Conservation (phyloP, 2,113 vertebrate genomes). For the Irena cyanogastra region DNA sequence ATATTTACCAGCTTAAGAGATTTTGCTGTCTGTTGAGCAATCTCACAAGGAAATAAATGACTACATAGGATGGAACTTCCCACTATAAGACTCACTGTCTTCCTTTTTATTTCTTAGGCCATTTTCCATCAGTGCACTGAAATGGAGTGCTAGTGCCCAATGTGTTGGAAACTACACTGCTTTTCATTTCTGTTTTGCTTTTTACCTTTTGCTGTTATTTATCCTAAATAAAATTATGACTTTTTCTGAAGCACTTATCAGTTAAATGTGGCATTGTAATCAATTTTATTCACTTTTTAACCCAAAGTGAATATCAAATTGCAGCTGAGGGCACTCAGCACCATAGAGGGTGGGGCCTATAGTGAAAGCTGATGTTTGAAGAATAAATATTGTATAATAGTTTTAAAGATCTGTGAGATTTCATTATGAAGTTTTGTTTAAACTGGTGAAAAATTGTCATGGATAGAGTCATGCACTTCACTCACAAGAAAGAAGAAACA, state of each 20-base stretch:
- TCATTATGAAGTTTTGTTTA: neutral
- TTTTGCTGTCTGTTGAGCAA: conserved; percentile 5
- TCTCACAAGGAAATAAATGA: conserved; percentile 23
- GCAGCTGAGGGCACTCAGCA: neutral
- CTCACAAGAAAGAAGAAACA: neutral
- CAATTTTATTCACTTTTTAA: neutral
- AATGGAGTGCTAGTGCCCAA: neutral
- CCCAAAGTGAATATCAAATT: neutral
- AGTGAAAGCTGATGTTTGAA: neutral
- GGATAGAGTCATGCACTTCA: neutral
- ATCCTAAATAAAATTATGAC: neutral
- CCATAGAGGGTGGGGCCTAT: neutral
- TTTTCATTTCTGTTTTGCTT: neutral
- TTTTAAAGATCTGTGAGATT: neutral
- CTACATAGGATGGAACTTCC: neutral
- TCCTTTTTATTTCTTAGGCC: neutral
- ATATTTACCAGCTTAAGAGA: conserved; percentile 44
- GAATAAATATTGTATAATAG: neutral
- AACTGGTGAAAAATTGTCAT: neutral
- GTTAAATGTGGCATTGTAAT: neutral
- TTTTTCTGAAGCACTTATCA: neutral
- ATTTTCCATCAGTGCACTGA: neutral
- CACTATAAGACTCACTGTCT: neutral
- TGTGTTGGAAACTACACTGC: neutral
- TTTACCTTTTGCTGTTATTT: neutral